phyloP scores from a whole-genome alignment of 2,113 vertebrate genomes.

The Oplegnathus fasciatus region DNA sequence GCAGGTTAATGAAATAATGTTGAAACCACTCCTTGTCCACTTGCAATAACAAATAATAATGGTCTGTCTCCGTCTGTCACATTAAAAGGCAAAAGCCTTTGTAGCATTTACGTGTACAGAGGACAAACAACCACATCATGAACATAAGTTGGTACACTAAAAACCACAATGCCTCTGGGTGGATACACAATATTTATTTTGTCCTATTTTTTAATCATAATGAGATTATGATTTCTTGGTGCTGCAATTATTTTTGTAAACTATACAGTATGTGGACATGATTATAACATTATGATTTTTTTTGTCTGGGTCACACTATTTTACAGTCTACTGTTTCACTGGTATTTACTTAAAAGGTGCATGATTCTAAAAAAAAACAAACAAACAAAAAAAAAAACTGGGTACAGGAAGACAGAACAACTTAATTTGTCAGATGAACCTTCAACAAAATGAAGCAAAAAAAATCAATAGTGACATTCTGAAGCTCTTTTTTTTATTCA shows the following conservation, averaged over 20 bases:
- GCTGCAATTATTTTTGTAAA: slow-evolving; percentile 86
- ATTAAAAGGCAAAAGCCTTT: slow-evolving; percentile 32
- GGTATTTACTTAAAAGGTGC: slow-evolving; percentile 39
- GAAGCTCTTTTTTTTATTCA: slow-evolving; percentile 14
- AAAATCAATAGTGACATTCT: not conserved
- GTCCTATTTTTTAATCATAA: slow-evolving; percentile 63
- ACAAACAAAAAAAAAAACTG: too few relatives aligned
- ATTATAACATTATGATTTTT: slow-evolving; percentile 6
- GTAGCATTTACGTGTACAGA: slow-evolving; percentile 50
- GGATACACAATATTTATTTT: slow-evolving; percentile 59
- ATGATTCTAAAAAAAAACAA: slow-evolving; percentile 6
- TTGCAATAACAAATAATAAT: slow-evolving; percentile 50
- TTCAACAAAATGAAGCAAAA: not conserved
- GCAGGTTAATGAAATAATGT: slow-evolving; percentile 15
- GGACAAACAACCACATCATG: slow-evolving; percentile 38
- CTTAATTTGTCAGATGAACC: not conserved
- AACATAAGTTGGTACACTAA: slow-evolving; percentile 50
- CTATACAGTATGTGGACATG: slow-evolving; percentile 56
- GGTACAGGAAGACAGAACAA: not conserved
- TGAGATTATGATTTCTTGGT: slow-evolving; percentile 81
- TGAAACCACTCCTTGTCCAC: slow-evolving; percentile 28
- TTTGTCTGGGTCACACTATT: slow-evolving; percentile 47
- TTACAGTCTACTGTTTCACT: slow-evolving; percentile 68
- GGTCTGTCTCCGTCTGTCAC: slow-evolving; percentile 27
- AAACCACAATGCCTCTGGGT: slow-evolving; percentile 73